These are phyloP conservation scores for Phainopepla nitens DNA, from an alignment of 2,113 vertebrate genomes.

Conservation along the genomic window DNA sequence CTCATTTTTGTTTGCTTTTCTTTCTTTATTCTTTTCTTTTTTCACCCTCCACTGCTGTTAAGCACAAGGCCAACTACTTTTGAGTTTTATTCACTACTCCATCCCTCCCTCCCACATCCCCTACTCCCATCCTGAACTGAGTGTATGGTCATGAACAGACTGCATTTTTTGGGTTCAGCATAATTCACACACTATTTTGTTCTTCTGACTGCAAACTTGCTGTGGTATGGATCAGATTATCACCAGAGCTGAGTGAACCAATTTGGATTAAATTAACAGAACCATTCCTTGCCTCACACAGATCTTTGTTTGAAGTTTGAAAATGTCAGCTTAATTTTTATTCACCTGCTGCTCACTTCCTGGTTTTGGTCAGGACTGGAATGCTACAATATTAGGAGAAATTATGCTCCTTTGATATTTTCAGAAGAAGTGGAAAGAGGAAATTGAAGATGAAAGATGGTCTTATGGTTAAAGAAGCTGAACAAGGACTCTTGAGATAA, in stretches of 20 bases:
- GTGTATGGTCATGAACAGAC: neutral
- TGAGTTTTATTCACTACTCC: neutral
- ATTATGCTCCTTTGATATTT: constrained; percentile 55
- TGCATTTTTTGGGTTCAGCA: neutral
- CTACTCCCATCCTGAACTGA: neutral
- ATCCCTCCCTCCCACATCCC: neutral
- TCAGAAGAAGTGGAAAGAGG: constrained; percentile 44
- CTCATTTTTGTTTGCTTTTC: constrained; percentile 5
- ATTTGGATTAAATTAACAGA: constrained; percentile 48
- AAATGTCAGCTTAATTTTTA: constrained; percentile 54
- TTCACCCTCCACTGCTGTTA: neutral
- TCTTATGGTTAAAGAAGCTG: constrained; percentile 31
- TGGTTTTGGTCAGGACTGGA: constrained; percentile 36
- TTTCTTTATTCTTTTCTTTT: neutral
- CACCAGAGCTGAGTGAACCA: neutral
- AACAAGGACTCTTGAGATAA: constrained; percentile 18
- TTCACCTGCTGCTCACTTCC: constrained; percentile 50
- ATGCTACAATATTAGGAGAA: constrained; percentile 35
- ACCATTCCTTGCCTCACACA: constrained; percentile 22
- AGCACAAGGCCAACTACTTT: neutral
- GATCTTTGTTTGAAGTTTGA: constrained; percentile 48
- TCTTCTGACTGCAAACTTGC: neutral
- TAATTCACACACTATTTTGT: constrained; percentile 1
- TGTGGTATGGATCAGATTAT: constrained; percentile 55
- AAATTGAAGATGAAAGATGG: constrained; percentile 40